phyloP scores from a whole-genome alignment of 2,888 invertebrate genomes.

The Chironomus tentans region DNA sequence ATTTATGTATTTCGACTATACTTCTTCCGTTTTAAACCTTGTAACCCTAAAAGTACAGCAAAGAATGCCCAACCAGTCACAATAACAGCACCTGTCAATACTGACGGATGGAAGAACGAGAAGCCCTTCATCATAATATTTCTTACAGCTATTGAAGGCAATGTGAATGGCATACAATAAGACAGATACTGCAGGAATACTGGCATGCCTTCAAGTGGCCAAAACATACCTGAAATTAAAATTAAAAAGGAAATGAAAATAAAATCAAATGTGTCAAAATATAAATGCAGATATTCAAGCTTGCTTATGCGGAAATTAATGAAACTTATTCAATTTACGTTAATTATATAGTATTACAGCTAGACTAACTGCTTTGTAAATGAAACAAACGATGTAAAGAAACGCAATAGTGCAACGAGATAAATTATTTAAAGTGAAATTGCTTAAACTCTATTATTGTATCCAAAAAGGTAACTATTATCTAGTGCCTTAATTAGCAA shows the following conservation, averaged over 20 bases:
- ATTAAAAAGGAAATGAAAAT: background rate
- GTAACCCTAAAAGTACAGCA: background rate
- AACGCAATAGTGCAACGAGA: too few species aligned
- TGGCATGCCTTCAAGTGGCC: constrained; percentile 61
- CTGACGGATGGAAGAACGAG: constrained; percentile 54
- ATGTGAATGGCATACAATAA: constrained; percentile 64
- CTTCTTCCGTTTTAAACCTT: constrained; percentile 3
- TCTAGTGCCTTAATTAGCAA: too few species aligned
- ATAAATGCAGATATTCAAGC: background rate
- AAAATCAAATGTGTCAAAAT: background rate
- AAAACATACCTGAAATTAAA: background rate
- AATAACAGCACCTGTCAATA: constrained; percentile 64
- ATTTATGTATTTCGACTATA: constrained; percentile 18
- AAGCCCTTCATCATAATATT: constrained; percentile 69
- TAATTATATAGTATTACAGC: too few species aligned
- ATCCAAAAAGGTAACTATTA: too few species aligned
- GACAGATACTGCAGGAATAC: constrained; percentile 51
- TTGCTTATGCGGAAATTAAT: too few species aligned
- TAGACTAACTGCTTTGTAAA: too few species aligned
- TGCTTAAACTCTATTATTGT: too few species aligned
- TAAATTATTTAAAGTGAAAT: too few species aligned
- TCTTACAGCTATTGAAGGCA: constrained; percentile 66
- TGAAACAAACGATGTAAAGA: too few species aligned
- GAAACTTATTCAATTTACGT: too few species aligned
- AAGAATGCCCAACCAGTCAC: constrained; percentile 49